Evolutionary conservation across 1,140 invertebrate species (phyloP), one percentile per base, ranked within the genome.

Genomic region (Zaprionus ghesquierei): DNA sequence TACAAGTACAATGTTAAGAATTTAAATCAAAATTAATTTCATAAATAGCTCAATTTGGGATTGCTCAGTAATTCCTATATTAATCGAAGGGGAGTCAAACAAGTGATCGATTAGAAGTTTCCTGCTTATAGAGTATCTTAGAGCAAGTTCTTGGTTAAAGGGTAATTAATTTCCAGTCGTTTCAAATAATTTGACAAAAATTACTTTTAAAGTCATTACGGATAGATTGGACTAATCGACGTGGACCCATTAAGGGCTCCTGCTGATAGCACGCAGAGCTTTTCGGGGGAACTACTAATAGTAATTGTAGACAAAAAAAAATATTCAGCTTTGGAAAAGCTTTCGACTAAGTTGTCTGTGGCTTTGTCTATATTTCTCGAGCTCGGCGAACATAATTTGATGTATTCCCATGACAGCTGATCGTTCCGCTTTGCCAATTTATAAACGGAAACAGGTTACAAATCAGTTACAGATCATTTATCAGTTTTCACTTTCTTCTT

Each of bases 181-280:
- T 49, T 46, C 20, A n/a, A 18, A 51, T 25, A 51, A 51, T 10
- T 51, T 51, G 9, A 23, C 25, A 33, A 54, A 54, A 1, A 27
- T 23, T 64, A 54, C 33, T 64, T 64, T 27, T 44, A 64, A 64
- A 64, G 23, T 64, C 61, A 25, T 64, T 64, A 64, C 20, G 15
- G 2, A 10, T n/a, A 23, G 5, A 25, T 50, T 50, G 22, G 22
- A 12, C 9, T 27, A 63, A 35, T 38, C 18, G 10, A 33, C 15
- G 25, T 23, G 15, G 18, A 18, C 15, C 5, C 20, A 22, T 20
- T 20, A 22, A 46, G 18, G 18, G 41, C 41, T 46, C 3, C 18
- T 41, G n/a, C 41, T 46, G 15, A 20, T 46, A 46, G 10, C 15
- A 8, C 0, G 1, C 9, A 46, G 3, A 46, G 41, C 41, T 12